Evolutionary conservation across 35 echinoderm and acorn worm species (phyloP).

Genomic region (Nesometra sesokonis): DNA sequence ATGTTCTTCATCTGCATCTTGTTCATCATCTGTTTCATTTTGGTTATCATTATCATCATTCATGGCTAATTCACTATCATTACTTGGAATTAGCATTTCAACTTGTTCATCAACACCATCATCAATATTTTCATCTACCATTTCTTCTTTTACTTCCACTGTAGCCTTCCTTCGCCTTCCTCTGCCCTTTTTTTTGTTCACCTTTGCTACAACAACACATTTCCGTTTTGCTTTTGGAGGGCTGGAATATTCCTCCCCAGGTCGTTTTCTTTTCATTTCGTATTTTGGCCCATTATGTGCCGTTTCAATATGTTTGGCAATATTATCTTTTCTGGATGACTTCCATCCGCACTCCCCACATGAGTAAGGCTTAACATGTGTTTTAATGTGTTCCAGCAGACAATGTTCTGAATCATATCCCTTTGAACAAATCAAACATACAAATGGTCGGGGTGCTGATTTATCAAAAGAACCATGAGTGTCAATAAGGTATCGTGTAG

Average conservation of each 20-base stretch:
- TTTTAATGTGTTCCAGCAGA: conserved; percentile 12
- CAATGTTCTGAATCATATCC: conserved; percentile 4
- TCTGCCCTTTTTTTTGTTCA: background rate
- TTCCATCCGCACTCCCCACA: background rate
- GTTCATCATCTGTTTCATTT: background rate
- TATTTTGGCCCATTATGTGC: conserved; percentile 7
- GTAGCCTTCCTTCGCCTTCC: background rate
- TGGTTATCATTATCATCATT: background rate
- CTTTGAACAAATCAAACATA: background rate
- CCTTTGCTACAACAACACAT: background rate
- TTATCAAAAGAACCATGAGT: conserved; percentile 2
- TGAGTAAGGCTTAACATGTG: conserved; percentile 10
- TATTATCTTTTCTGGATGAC: conserved; percentile 14
- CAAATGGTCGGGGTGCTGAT: background rate
- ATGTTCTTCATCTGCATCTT: background rate
- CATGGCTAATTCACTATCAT: background rate
- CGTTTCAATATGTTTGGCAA: conserved; percentile 1
- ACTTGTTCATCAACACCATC: background rate
- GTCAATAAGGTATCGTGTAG: background rate
- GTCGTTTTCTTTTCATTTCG: background rate
- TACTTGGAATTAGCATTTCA: background rate
- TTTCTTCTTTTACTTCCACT: background rate
- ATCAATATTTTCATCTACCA: background rate
- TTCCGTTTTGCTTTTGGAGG: background rate
- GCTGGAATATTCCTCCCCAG: background rate